phyloP scores from a whole-genome alignment of 2,113 vertebrate genomes.

The Sinocyclocheilus grahami region DNA sequence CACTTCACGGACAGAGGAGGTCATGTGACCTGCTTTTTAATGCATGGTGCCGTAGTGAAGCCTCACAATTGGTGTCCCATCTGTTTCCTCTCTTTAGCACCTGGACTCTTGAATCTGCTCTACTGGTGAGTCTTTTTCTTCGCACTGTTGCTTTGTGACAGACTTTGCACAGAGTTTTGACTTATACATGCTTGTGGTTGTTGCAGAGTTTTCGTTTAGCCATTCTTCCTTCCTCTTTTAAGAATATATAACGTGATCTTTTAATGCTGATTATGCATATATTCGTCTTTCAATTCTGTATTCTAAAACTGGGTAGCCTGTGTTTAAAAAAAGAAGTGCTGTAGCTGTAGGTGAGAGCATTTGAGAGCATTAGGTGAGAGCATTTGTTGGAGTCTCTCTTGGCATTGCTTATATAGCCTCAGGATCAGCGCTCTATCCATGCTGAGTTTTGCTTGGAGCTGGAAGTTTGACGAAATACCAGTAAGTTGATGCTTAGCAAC shows the following conservation, averaged over 20 bases:
- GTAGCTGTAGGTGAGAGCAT: background rate
- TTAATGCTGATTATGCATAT: background rate
- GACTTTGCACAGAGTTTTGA: background rate
- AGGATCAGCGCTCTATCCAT: background rate
- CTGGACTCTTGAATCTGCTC: background rate
- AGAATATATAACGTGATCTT: background rate
- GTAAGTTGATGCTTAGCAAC: conserved; percentile 58
- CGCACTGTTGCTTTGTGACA: background rate
- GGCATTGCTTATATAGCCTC: background rate
- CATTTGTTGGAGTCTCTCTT: background rate
- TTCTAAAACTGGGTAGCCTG: background rate
- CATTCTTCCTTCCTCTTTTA: conserved; percentile 39
- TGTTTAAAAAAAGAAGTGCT: background rate
- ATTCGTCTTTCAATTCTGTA: background rate
- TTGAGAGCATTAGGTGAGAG: background rate
- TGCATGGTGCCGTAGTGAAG: conserved; percentile 24
- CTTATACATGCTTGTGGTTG: background rate
- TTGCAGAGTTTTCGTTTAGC: background rate
- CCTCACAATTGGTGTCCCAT: conserved; percentile 8
- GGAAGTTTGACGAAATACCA: conserved; percentile 43
- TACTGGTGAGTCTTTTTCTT: conserved; percentile 39
- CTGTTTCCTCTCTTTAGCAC: conserved; percentile 37
- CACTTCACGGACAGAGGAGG: conserved; percentile 52
- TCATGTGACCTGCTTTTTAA: conserved; percentile 58
- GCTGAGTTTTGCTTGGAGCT: conserved; percentile 34